Base-by-base conservation (phyloP, 2,888 invertebrate genomes). In the Ophonus ardosiacus region DNA sequence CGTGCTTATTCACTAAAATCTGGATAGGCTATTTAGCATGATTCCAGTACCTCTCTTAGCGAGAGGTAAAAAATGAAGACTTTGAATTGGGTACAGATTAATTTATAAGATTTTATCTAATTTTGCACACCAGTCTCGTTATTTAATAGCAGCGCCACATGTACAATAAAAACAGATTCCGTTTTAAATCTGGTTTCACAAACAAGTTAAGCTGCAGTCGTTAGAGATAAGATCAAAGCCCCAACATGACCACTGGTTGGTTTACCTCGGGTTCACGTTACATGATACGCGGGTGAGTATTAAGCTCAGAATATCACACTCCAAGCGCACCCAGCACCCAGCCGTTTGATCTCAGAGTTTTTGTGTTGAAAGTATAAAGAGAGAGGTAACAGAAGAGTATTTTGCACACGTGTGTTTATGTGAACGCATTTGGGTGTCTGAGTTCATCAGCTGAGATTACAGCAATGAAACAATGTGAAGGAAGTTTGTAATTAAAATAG, bases 241-340 rank as follows among this genome's bases (percentile, higher is more conserved):
- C 7, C 61, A 17, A 18, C 61, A 8, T 61, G 17, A 10, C 21
- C 63, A 18, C 13, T 0, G 24, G 21, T 5, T 7, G 63, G 21
- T 63, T 24, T 63, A 24, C 63, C 63, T 6, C 21, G 10, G 63
- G 24, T 24, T 63, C 63, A 24, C 63, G 24, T 63, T 63, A 63
- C 24, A 63, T 13, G 13, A 13, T 24, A 24, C 13, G 21, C 10
- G 63, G 63, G 10, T 8, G 10, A 18, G 61, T 63, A 24, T 18
- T 63, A 63, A 63, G 4, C 63, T 24, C 63, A 63, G 18, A 63
- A 63, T 21, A 18, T 24, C 8, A 24, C 63, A 63, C 63, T 63
- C n/a, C 13, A 18, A 13, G 13, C 13, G 13, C 63, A n/a, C 13
- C n/a, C 21, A 63, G 13, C 63, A n/a, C 13, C n/a, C 21, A 63